These are phyloP conservation scores for Sebastes kiyomatsui DNA, from an alignment of 2,797 vertebrate genomes.

Conservation along the genomic window DNA sequence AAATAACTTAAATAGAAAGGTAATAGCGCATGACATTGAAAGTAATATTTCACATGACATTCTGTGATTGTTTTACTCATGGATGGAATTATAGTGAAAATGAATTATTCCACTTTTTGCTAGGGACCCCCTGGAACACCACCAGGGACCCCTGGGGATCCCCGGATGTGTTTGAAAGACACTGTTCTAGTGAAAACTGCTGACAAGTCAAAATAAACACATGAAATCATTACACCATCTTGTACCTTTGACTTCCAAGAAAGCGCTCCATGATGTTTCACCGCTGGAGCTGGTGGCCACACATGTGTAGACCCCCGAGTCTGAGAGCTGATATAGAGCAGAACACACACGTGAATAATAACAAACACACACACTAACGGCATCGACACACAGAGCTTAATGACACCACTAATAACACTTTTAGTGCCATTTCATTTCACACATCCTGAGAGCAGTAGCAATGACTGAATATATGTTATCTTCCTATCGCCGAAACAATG, in stretches of 20 bases:
- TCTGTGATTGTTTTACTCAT: no score
- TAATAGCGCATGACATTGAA: no score
- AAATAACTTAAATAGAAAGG: no score
- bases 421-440: constrained; percentile 24
- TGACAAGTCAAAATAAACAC: not conserved
- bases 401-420: constrained; percentile 25
- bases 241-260: constrained; percentile 95
- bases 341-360: constrained; percentile 3
- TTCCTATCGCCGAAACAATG: constrained; percentile 29
- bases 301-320: constrained; percentile 97
- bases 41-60: no score
- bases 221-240: not conserved
- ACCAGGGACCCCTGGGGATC: no score
- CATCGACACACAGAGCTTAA: not conserved
- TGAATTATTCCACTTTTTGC: no score
- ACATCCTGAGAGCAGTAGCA: constrained; percentile 11
- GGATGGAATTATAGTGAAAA: no score
- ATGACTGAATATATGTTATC: constrained; percentile 14
- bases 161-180: no score
- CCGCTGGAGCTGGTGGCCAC: constrained; percentile 98
- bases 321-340: constrained; percentile 84
- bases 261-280: constrained; percentile 97
- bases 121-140: no score
- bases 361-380: not conserved
- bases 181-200: not conserved